Percentiles rank a stretch among this genome's conserved stretches.
phyloP scores from a whole-genome alignment of 2,888 invertebrate species.

The Brachyopa scutellaris region DNA sequence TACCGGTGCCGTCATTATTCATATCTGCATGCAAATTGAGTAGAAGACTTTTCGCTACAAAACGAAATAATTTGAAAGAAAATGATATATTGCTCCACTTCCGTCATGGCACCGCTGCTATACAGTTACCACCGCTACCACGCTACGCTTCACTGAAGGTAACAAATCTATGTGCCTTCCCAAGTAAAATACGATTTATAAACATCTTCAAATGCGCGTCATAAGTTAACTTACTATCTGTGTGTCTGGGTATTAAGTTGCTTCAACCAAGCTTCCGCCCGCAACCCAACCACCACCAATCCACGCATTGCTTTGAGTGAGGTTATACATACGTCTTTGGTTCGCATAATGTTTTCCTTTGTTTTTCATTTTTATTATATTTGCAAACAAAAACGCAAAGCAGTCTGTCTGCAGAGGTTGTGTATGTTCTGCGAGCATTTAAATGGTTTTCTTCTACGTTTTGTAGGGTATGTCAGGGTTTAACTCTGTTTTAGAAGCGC shows the following conservation, averaged over 20 bases:
- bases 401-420: not conserved
- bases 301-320: not conserved
- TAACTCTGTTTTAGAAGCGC: not conserved
- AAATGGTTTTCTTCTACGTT: no score
- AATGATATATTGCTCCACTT: conserved; percentile 40
- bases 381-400: not conserved
- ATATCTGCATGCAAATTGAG: conserved; percentile 33
- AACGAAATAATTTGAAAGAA: conserved; percentile 30
- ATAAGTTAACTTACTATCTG: conserved; percentile 10
- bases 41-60: conserved; percentile 6
- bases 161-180: conserved; percentile 21
- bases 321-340: not conserved
- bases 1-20: conserved; percentile 10
- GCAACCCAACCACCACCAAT: not conserved
- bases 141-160: not conserved
- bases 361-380: conserved; percentile 16
- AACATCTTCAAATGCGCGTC: conserved; percentile 27
- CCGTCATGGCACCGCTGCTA: conserved; percentile 10
- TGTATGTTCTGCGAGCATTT: no score
- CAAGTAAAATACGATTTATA: conserved; percentile 28
- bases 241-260: not conserved
- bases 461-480: not conserved
- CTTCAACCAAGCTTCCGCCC: not conserved
- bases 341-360: no score
- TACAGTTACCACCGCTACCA: not conserved